Evolutionary conservation across 2,797 vertebrate species (phyloP).

Genomic region (Ctenochaetus hawaiiensis): DNA sequence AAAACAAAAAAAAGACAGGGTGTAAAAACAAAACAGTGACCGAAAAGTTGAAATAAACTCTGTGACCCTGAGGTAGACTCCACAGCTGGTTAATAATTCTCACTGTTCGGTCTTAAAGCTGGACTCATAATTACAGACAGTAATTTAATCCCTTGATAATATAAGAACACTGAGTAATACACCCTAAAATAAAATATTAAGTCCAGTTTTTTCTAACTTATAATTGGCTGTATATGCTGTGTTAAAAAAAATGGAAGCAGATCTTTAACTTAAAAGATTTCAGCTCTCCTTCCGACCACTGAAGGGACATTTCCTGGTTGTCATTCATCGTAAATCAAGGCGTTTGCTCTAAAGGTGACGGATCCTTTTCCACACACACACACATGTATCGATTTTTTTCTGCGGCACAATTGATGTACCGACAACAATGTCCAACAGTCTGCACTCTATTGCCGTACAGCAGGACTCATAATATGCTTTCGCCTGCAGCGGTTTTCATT

Average conservation of each 20-base stretch:
- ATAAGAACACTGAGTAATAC: neutral
- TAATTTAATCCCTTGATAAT: neutral
- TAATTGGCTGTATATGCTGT: neutral
- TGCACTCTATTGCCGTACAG: slow-evolving; percentile 19
- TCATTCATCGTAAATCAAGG: slow-evolving; percentile 41
- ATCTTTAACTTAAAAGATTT: neutral
- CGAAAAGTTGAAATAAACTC: neutral
- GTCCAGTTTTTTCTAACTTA: neutral
- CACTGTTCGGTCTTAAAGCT: neutral
- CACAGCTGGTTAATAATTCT: neutral
- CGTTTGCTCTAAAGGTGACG: slow-evolving; percentile 49
- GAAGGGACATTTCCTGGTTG: neutral
- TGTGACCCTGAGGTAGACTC: no score
- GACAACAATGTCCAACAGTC: slow-evolving; percentile 51
- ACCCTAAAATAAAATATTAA: neutral
- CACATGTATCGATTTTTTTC: slow-evolving; percentile 49
- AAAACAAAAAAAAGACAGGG: neutral
- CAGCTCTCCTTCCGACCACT: neutral
- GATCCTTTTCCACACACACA: slow-evolving; percentile 42
- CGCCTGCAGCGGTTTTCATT: slow-evolving; percentile 63
- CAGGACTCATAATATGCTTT: slow-evolving; percentile 42
- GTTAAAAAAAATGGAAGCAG: no score
- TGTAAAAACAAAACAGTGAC: neutral
- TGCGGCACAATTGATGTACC: slow-evolving; percentile 47
- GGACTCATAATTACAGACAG: neutral